phyloP scores from a whole-genome alignment of 2,888 invertebrate species.

The Oscheius sp. region DNA sequence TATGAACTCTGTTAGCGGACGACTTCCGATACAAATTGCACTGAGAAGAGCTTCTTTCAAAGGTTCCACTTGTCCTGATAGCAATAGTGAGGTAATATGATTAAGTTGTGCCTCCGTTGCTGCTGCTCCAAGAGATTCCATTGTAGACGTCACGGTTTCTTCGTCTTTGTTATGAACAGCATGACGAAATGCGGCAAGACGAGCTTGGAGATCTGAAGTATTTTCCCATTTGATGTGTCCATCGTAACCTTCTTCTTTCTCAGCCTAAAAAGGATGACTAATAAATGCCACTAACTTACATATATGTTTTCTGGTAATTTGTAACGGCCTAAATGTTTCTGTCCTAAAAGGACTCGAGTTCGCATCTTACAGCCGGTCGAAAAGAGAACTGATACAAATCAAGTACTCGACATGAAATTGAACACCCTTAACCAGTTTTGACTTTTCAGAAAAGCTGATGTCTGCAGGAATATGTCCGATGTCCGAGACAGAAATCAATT shows the following conservation, averaged over 20 bases:
- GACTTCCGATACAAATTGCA: conserved; percentile 55
- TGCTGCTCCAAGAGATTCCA: conserved; percentile 27
- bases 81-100: conserved; percentile 14
- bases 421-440: too few species aligned
- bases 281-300: neutral
- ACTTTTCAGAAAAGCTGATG: neutral
- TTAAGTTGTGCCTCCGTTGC: conserved; percentile 15
- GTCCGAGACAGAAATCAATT: neutral
- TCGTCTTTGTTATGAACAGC: conserved; percentile 5
- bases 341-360: neutral
- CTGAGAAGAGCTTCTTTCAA: conserved; percentile 58
- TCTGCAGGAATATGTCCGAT: neutral
- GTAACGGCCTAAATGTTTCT: conserved; percentile 7
- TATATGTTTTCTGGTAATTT: conserved; percentile 25
- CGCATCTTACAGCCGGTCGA: too few species aligned
- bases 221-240: conserved; percentile 40
- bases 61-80: conserved; percentile 14
- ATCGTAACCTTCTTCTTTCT: conserved; percentile 46
- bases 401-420: too few species aligned
- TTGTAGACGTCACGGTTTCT: neutral
- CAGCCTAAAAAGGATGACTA: conserved; percentile 4
- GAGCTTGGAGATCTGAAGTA: neutral
- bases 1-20: conserved; percentile 61
- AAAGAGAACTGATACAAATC: too few species aligned
- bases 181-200: conserved; percentile 9